Conservation (phyloP, 2,113 vertebrate genomes). For the Rhagologus leucostigma region DNA sequence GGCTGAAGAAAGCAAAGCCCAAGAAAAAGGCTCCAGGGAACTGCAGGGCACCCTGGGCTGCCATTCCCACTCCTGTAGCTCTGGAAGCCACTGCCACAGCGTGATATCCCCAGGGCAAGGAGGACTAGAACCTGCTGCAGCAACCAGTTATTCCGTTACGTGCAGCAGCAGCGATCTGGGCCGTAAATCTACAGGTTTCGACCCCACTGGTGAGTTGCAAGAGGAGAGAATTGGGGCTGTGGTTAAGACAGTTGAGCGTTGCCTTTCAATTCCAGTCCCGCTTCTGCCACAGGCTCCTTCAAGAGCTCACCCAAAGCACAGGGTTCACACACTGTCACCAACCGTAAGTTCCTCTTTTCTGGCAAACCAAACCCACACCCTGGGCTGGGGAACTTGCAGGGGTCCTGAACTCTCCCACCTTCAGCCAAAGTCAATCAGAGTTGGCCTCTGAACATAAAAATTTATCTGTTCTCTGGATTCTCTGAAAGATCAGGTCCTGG, state of each 20-base stretch:
- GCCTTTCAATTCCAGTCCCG: background rate
- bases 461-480: background rate
- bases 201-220: background rate
- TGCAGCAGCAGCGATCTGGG: background rate
- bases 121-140: accelerated
- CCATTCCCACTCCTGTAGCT: background rate
- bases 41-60: background rate
- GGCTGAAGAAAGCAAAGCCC: background rate
- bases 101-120: background rate
- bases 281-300: background rate
- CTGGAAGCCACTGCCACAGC: background rate
- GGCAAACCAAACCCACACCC: accelerated
- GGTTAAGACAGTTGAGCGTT: constrained; percentile 34
- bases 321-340: background rate
- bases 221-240: background rate
- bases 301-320: background rate
- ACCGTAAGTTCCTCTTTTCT: background rate
- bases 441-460: background rate
- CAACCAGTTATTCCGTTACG: background rate
- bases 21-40: background rate
- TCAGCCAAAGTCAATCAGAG: background rate
- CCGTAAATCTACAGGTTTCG: accelerated
- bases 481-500: background rate
- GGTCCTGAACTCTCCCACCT: background rate
- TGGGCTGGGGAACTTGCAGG: background rate